Base-by-base conservation (phyloP, 2,797 vertebrate genomes). In the Sebastiscus tertius region DNA sequence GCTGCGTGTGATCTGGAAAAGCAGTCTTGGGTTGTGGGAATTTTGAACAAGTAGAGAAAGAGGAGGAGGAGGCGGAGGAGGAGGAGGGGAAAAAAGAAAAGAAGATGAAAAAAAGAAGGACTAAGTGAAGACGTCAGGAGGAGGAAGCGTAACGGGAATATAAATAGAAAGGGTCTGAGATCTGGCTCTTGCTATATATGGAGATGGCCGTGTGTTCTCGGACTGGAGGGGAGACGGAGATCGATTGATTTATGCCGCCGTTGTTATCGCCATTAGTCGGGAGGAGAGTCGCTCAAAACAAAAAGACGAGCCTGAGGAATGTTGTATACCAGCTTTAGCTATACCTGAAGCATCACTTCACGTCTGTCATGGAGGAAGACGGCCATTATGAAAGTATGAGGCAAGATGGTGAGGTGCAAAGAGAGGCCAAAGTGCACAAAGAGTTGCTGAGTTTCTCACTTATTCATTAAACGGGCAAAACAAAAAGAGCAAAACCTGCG, bases 101-200 rank as follows among this genome's bases (percentile, higher is more conserved):
- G 46, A 80, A 72, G 34, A 59, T 29, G 8, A 81, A 55, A 55
- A 75, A 90, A 83, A 85, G 66, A 79, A 55, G 77, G 81, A 82
- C 76, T 66, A 89, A 83, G 88, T 82, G 85, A 92, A 92, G 91
- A 94, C 88, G 92, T 94, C 93, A 94, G 85, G 60, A 89, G 77
- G 66, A 86, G 85, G 83, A 92, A 87, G 85, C 39, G 42, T 79
- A 93, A 80, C 81, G 36, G 72, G 91, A 94, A 89, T 94, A 93
- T 93, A 95, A 95, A 96, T 95, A 96, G 94, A 93, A 90, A 86
- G 85, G 71, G 86, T 83, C 89, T 77, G 83, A 92, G 92, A 90
- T 90, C 84, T 86, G 87, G 78, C 77, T 93, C 77, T 88, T 87
- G 90, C 95, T 96, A 95, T 96, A 96, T 96, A 96, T 92, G 95